These are phyloP conservation scores for Pseudorectes ferrugineus DNA, from an alignment of 2,113 vertebrate species.

Conservation along the genomic window DNA sequence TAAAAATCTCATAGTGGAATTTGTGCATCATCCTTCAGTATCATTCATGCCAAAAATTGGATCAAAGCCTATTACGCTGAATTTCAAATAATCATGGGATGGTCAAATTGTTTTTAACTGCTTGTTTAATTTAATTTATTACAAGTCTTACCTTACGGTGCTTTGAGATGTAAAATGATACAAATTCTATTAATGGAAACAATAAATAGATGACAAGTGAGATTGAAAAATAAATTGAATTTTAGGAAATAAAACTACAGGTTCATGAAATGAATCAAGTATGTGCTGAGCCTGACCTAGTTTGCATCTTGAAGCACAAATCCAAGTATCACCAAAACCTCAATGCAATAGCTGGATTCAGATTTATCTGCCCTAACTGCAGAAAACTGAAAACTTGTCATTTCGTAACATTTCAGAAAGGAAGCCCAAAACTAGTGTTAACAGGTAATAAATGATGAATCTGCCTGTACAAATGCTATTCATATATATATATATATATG, in stretches of 20 bases:
- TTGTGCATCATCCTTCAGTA: background rate
- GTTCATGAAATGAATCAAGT: background rate
- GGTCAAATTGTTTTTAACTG: background rate
- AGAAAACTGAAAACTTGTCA: background rate
- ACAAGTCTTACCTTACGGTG: background rate
- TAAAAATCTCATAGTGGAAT: background rate
- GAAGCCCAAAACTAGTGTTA: background rate
- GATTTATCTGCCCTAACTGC: background rate
- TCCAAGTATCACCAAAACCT: background rate
- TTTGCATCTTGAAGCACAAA: background rate
- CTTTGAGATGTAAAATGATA: background rate
- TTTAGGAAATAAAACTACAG: background rate
- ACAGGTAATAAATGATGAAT: background rate
- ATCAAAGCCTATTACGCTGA: background rate
- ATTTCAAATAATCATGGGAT: background rate
- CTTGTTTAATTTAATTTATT: background rate
- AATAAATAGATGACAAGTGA: background rate
- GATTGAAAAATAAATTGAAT: background rate
- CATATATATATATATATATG: no score
- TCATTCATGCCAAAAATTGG: background rate
- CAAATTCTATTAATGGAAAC: background rate
- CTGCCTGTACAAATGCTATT: background rate
- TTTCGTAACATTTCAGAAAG: background rate
- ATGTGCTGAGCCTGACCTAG: background rate
- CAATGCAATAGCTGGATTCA: accelerated